Base-by-base conservation (phyloP, 1,140 invertebrate genomes). In the Colletes gigas region DNA sequence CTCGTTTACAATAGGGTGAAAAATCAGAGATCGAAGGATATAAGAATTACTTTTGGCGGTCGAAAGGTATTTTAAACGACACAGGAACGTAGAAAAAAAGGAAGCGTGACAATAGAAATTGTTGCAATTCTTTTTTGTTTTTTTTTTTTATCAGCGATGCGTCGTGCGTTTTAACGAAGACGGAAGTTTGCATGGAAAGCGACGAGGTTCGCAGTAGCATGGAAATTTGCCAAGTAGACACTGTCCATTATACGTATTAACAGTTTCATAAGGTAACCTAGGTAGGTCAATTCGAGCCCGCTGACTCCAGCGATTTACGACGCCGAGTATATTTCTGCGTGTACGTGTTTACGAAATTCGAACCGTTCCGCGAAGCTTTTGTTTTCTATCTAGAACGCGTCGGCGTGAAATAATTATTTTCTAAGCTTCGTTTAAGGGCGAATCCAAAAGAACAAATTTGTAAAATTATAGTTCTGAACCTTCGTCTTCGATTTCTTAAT, bases 161-260 rank as follows among this genome's bases (percentile, higher is more conserved):
- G 60, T 62, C 39, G n/a, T 10, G 0, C 67, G 10, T 12, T 71
- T 60, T 17, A 44, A 6, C 59, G 39, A 47, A 50, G 41, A 30
- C 57, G 70, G 70, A 62, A 65, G 47, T 65, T 63, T 10, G 47
- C 21, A 65, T 74, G 72, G 72, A 44, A 69, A 69, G 67, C 67
- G 52, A n/a, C 52, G 52, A 55, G 50, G 14, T 9, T 57, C 47
- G 62, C 50, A 30, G 66, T 21, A 4, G 21, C n/a, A 30, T 75
- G 73, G 73, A 75, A 47, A 15, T 39, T 75, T 66, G 73, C 73
- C 73, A 75, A 66, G 50, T 55, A 44, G 72, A 75, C 62, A 19
- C 30, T 21, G 50, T 41, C 60, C 62, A 55, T 63, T 66, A 39
- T 19, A 14, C 50, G 62, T 57, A 75, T 75, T 75, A 75, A 75